Evolutionary conservation across 2,113 vertebrate species (phyloP).

Genomic region (Osmerus mordax): DNA sequence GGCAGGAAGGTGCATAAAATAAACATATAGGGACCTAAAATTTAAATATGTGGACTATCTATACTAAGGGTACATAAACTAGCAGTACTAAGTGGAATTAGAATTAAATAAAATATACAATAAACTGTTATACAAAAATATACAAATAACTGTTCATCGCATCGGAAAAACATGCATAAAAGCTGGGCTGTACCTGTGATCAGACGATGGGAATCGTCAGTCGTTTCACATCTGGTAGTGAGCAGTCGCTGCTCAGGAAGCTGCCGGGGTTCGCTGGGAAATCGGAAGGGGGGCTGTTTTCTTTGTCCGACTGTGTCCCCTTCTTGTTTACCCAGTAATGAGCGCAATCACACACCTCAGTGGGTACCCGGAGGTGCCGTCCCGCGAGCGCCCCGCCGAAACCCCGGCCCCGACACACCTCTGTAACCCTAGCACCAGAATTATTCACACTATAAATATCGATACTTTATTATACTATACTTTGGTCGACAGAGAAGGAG

Average conservation of each 20-base stretch:
- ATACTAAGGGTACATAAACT: too few relatives aligned
- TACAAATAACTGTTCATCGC: too few relatives aligned
- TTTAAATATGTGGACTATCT: too few relatives aligned
- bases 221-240: conserved; percentile 22
- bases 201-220: conserved; percentile 9
- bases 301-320: conserved; percentile 28
- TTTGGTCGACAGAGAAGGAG: too few relatives aligned
- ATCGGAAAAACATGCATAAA: background rate
- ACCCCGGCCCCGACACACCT: conserved; percentile 6
- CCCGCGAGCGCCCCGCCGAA: background rate
- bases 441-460: conserved; percentile 1
- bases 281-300: conserved; percentile 35
- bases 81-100: too few relatives aligned
- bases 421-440: background rate
- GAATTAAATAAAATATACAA: too few relatives aligned
- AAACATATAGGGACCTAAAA: too few relatives aligned
- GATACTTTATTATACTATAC: too few relatives aligned
- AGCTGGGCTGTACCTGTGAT: background rate
- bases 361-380: conserved; percentile 4
- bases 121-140: too few relatives aligned
- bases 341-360: conserved; percentile 39
- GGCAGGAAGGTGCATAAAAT: too few relatives aligned
- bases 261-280: conserved; percentile 27
- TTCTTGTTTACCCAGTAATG: conserved; percentile 40
- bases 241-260: conserved; percentile 10